Percentiles rank a stretch among this genome's conserved stretches.
Evolutionary conservation across 2,113 vertebrate genomes (phyloP).

Genomic region (Osmerus eperlanus): DNA sequence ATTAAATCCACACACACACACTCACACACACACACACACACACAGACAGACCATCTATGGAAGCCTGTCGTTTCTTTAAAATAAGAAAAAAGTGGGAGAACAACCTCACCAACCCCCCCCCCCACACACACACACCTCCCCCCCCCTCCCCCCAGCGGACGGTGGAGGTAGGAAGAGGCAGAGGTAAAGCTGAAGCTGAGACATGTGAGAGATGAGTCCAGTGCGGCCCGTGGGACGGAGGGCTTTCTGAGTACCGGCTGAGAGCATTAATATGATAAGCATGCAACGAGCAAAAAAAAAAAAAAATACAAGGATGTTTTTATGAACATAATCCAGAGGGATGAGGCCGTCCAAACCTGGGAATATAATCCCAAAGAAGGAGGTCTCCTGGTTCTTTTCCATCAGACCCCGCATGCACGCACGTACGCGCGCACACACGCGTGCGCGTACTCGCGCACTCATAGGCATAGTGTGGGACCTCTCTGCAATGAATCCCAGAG

Average conservation of each 20-base stretch:
- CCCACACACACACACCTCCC: no score
- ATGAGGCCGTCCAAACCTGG: slow-evolving; percentile 67
- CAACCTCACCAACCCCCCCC: no score
- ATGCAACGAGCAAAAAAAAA: slow-evolving; percentile 57
- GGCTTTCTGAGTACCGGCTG: slow-evolving; percentile 56
- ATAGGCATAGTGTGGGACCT: no score
- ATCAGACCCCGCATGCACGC: slow-evolving; percentile 29
- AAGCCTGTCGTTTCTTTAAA: no score
- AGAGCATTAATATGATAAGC: slow-evolving; percentile 63
- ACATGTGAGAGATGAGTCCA: slow-evolving; percentile 67
- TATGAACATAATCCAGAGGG: slow-evolving; percentile 73
- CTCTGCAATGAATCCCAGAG: no score
- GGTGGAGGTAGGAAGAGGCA: no score
- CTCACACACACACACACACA: no score
- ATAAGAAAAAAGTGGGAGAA: no score
- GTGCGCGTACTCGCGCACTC: no score
- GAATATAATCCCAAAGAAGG: slow-evolving; percentile 74
- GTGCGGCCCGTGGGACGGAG: slow-evolving; percentile 47
- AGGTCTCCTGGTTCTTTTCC: slow-evolving; percentile 61
- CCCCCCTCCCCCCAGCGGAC: no score
- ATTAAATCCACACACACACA: no score
- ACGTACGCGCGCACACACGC: neutral
- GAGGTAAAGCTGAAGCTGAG: slow-evolving; percentile 62
- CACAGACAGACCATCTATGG: no score
- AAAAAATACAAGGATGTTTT: slow-evolving; percentile 78